phyloP scores from a whole-genome alignment of 1,140 invertebrate genomes.

The Ooceraea biroi region DNA sequence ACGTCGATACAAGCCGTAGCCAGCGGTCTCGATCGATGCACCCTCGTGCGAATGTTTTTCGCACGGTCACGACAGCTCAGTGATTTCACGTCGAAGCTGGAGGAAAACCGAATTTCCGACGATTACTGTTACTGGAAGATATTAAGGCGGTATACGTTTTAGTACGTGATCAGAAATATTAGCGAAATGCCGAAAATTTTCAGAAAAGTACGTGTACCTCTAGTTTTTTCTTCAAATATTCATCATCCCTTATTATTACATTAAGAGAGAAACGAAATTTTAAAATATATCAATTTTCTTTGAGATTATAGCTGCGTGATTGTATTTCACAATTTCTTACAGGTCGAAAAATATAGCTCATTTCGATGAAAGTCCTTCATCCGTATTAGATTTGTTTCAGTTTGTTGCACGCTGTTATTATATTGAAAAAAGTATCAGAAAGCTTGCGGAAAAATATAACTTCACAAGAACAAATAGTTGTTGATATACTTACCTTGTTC shows the following conservation, averaged over 20 bases:
- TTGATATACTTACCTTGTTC: too few species aligned
- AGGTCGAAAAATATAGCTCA: not conserved
- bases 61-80: slow-evolving; percentile 44
- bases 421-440: not conserved
- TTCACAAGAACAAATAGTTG: too few species aligned
- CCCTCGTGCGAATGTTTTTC: slow-evolving; percentile 45
- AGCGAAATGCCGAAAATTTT: not conserved
- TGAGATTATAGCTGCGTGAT: not conserved
- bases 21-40: slow-evolving; percentile 43
- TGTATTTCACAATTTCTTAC: not conserved
- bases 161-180: not conserved
- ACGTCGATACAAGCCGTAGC: slow-evolving; percentile 47
- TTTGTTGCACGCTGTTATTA: not conserved
- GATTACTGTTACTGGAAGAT: not conserved
- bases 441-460: not conserved
- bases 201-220: not conserved
- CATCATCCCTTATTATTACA: not conserved
- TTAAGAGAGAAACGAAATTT: not conserved
- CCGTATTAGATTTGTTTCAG: slow-evolving; percentile 4
- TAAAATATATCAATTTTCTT: not conserved
- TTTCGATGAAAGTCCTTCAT: not conserved
- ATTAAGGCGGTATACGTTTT: not conserved
- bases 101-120: slow-evolving; percentile 37
- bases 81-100: slow-evolving; percentile 1
- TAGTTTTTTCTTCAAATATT: not conserved